Base-by-base conservation (phyloP, 2,797 vertebrate species). In the Nannoperca obscura region DNA sequence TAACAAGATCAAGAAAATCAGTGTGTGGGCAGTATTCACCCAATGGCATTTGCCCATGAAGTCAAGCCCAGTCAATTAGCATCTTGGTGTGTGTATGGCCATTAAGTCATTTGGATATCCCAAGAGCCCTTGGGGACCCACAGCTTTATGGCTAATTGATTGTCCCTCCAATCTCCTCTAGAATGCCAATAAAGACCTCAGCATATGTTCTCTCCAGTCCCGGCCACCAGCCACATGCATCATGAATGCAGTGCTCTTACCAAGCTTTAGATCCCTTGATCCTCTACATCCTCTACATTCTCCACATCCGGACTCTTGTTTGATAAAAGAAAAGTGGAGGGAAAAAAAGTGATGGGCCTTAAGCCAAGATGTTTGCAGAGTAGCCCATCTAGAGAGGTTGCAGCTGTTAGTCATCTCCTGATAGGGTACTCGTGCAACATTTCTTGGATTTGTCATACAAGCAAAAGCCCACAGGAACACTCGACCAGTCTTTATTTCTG, bases 221-320 rank as follows among this genome's bases (percentile, higher is more conserved):
- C 8, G 5, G 73, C 86, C 84, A 86, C 68, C 59, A 83, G 82
- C 87, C 80, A 79, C 88, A 88, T 84, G 86, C 87, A 66, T 70
- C 84, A 90, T 93, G 92, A 94, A 94, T 91, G 86, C 84, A 80
- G 78, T 50, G 60, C 82, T 91, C 85, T 83, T 82, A 71, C 88
- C 92, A 92, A 92, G 92, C 92, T 91, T 89, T 80, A 92, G 91
- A 93, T 91, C 92, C 86, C 85, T 90, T 95, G 93, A 94, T 94
- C 93, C 92, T 89, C 89, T 90, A 90, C 84, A 94, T 91, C 91
- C 91, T 89, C 70, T 69, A 88, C 88, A 93, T 91, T 91, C 91
- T 89, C 70, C 69, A 88, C 88, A 93, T 93, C 88, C 82, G 83
- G 82, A 76, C 91, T 86, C 83, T 90, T 87, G 84, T 89, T 86